Evolutionary conservation across 2,797 vertebrate genomes (phyloP).

Genomic region (Rhinophrynus dorsalis): DNA sequence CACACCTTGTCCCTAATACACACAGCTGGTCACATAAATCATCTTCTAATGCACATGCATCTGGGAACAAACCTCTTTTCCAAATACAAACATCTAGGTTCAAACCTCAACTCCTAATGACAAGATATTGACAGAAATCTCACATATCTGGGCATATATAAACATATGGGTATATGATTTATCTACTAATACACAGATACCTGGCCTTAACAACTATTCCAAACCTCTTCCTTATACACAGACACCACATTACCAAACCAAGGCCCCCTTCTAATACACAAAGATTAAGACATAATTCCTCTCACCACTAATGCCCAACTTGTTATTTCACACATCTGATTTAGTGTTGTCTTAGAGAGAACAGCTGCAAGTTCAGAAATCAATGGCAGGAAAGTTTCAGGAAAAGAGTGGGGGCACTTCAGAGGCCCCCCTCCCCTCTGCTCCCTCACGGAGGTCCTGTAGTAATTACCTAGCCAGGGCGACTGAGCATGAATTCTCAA

Average conservation of each 20-base stretch:
- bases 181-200: neutral
- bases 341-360: conserved; percentile 25
- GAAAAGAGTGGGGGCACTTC: neutral
- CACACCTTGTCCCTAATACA: neutral
- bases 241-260: neutral
- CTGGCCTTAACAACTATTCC: neutral
- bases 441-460: neutral
- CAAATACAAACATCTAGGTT: too few relatives aligned
- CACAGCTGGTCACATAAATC: neutral
- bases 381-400: conserved; percentile 37
- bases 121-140: too few relatives aligned
- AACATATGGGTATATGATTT: too few relatives aligned
- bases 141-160: too few relatives aligned
- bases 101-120: too few relatives aligned
- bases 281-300: neutral
- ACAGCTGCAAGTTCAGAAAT: conserved; percentile 30
- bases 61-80: neutral
- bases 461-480: conserved; percentile 44
- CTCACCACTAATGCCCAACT: neutral
- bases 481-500: conserved; percentile 43
- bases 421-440: neutral
- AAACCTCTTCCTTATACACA: neutral
- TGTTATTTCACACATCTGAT: conserved; percentile 17
- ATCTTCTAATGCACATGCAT: neutral
- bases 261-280: neutral